Percentiles rank a stretch among this genome's conserved stretches.
These are phyloP conservation scores for Okapia johnstoni DNA, from an alignment of 2,113 vertebrate species.

Conservation along the genomic window DNA sequence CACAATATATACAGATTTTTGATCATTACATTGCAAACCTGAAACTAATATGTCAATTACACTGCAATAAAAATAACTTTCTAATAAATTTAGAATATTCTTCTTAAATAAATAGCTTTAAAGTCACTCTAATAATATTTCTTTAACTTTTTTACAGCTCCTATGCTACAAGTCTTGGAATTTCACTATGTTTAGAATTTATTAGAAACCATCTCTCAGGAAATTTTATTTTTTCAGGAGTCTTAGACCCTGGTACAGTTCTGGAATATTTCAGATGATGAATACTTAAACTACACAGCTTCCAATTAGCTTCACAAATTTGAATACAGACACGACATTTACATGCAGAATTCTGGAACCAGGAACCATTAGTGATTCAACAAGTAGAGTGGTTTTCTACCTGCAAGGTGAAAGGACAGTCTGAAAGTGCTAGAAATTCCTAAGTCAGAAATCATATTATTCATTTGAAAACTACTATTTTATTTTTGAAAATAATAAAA, in stretches of 20 bases:
- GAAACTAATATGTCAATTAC: not conserved
- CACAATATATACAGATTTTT: not conserved
- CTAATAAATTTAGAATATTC: not conserved
- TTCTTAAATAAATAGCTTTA: not conserved
- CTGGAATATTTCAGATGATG: constrained; percentile 10
- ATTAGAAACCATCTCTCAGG: not conserved
- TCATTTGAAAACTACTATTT: not conserved
- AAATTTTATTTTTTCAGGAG: not conserved
- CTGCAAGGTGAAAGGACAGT: not conserved
- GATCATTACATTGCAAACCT: not conserved
- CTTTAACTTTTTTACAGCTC: not conserved
- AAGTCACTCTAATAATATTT: not conserved
- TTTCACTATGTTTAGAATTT: not conserved
- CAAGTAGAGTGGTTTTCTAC: not conserved
- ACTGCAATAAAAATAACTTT: not conserved
- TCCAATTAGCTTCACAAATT: constrained; percentile 60
- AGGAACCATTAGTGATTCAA: constrained; percentile 48
- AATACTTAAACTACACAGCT: not conserved
- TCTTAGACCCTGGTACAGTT: constrained; percentile 17
- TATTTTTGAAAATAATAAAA: not conserved
- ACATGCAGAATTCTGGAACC: constrained; percentile 40
- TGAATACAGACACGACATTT: constrained; percentile 63
- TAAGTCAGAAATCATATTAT: constrained; percentile 3
- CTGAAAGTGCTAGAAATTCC: constrained; percentile 42
- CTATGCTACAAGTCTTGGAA: not conserved